Percentiles rank a stretch among this genome's conserved stretches.
phyloP scores from a whole-genome alignment of 2,797 vertebrate species.

The Sciurus carolinensis region DNA sequence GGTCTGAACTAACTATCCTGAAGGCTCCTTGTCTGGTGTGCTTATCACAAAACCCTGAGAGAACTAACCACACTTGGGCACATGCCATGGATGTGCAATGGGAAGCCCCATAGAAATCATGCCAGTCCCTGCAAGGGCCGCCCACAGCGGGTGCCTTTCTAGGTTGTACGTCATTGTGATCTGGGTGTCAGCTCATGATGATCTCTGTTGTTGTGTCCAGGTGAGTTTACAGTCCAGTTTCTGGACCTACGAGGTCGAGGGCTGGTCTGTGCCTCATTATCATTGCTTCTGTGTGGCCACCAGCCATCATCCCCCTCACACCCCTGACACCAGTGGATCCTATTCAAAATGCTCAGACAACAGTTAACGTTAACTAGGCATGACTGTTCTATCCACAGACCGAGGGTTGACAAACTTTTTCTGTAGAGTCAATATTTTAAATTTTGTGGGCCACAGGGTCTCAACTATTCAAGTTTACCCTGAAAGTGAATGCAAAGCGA shows the following conservation, averaged over 20 bases:
- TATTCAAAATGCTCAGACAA: neutral
- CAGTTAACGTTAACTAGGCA: neutral
- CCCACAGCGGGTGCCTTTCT: accelerated
- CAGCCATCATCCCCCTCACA: neutral
- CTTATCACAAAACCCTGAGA: neutral
- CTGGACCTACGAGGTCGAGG: neutral
- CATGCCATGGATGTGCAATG: neutral
- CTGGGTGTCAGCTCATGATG: neutral
- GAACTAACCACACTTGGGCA: neutral
- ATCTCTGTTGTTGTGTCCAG: neutral
- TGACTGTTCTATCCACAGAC: neutral
- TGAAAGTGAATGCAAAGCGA: neutral
- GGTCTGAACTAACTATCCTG: neutral
- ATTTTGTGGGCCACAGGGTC: neutral
- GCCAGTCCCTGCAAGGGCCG: neutral
- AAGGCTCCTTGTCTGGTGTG: neutral
- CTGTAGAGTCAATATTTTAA: neutral
- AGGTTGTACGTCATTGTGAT: neutral
- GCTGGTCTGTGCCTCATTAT: neutral
- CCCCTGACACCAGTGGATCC: neutral
- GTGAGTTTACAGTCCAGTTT: neutral
- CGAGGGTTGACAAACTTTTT: neutral
- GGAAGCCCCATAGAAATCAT: neutral
- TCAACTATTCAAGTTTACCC: neutral
- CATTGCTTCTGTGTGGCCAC: neutral